Evolutionary conservation across 1,140 invertebrate genomes (phyloP).

Genomic region (Rhopalosiphum padi): DNA sequence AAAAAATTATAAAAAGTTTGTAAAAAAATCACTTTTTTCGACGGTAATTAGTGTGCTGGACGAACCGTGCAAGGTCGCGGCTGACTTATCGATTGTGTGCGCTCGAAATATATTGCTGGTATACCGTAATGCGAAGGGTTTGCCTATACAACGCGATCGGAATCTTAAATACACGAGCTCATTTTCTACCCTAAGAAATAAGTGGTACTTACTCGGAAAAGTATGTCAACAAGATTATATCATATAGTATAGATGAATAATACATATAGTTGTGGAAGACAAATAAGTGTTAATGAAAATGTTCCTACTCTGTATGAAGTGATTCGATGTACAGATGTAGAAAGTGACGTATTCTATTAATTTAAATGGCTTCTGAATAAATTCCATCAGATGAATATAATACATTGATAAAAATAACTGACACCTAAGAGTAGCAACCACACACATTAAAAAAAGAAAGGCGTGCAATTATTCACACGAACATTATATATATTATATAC

Average conservation of each 20-base stretch:
- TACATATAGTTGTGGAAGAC: neutral
- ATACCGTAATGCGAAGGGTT: neutral
- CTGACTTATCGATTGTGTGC: constrained; percentile 47
- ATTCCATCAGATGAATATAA: neutral
- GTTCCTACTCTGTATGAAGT: neutral
- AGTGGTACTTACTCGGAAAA: neutral
- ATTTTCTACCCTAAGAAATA: neutral
- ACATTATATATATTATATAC: neutral
- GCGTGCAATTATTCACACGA: constrained; percentile 11
- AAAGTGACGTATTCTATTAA: constrained; percentile 14
- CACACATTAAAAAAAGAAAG: constrained; percentile 23
- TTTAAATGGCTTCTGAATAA: constrained; percentile 24
- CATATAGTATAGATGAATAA: neutral
- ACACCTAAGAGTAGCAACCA: neutral
- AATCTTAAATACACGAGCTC: neutral
- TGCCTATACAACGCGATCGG: neutral
- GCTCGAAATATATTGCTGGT: neutral
- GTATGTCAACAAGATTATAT: neutral
- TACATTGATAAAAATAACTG: neutral
- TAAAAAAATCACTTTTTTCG: neutral
- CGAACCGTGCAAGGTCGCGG: constrained; percentile 39
- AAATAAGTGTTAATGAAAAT: constrained; percentile 10
- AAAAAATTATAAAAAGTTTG: neutral
- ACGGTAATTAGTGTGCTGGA: constrained; percentile 33
- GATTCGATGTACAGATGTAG: neutral